Conservation (phyloP, 1,140 invertebrate species). For the Pseudomyrmex flavicornis region DNA sequence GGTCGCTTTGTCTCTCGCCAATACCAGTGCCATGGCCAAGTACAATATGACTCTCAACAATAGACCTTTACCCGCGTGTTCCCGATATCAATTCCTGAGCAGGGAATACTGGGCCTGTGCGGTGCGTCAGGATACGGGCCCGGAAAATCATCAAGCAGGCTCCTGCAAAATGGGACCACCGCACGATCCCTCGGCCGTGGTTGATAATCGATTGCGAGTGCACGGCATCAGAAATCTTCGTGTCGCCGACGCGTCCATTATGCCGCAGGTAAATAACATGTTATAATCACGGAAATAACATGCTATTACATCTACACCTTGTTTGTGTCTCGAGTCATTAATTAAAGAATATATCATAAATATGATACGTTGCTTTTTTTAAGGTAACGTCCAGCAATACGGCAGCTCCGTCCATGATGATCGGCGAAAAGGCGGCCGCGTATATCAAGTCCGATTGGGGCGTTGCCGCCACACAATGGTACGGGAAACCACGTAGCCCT, state of each 20-base stretch:
- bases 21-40: constrained; percentile 82
- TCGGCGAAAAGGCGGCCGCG: constrained; percentile 85
- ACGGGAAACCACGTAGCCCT: constrained; percentile 66
- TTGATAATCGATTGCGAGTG: constrained; percentile 88
- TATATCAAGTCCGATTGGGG: constrained; percentile 85
- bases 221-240: constrained; percentile 83
- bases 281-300: neutral
- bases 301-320: no score
- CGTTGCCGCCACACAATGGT: constrained; percentile 74
- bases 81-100: constrained; percentile 88
- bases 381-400: constrained; percentile 85
- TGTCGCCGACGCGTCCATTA: constrained; percentile 87
- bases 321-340: neutral
- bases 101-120: constrained; percentile 93
- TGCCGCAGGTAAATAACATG: constrained; percentile 83
- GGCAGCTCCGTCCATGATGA: constrained; percentile 86
- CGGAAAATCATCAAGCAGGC: constrained; percentile 94
- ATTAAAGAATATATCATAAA: neutral
- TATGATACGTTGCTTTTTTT: no score
- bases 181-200: constrained; percentile 89
- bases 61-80: constrained; percentile 83
- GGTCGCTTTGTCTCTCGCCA: constrained; percentile 80
- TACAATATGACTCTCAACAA: constrained; percentile 84
- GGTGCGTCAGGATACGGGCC: constrained; percentile 89
- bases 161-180: constrained; percentile 92